Evolutionary conservation across 2,113 vertebrate species (phyloP).

Genomic region (Epinephelus moara): DNA sequence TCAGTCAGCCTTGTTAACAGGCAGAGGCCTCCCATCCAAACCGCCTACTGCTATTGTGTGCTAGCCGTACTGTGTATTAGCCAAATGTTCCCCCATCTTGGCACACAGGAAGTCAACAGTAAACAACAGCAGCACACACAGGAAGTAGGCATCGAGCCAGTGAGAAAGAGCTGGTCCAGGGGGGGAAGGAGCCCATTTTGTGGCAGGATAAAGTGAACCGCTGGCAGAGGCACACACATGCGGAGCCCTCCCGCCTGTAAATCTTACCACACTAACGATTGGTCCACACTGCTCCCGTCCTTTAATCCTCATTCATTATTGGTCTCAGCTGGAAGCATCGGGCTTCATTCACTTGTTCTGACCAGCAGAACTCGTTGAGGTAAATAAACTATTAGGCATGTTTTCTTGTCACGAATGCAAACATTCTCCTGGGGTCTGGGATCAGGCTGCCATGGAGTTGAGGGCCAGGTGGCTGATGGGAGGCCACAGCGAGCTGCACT

Average conservation of each 20-base stretch:
- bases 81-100: conserved; percentile 70
- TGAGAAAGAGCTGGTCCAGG: conserved; percentile 47
- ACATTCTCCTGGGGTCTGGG: conserved; percentile 57
- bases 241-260: conserved; percentile 68
- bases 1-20: conserved; percentile 83
- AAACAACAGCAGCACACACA: conserved; percentile 76
- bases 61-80: conserved; percentile 66
- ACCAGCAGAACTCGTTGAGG: conserved; percentile 52
- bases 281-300: conserved; percentile 63
- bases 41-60: conserved; percentile 74
- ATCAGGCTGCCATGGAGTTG: conserved; percentile 40
- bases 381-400: conserved; percentile 73
- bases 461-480: conserved; percentile 63
- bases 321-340: conserved; percentile 71
- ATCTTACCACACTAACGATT: conserved; percentile 67
- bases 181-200: conserved; percentile 66
- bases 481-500: conserved; percentile 31
- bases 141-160: conserved; percentile 70
- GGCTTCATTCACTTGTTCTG: conserved; percentile 50
- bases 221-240: conserved; percentile 62
- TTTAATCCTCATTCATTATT: conserved; percentile 78
- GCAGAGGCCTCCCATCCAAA: conserved; percentile 73
- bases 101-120: conserved; percentile 79
- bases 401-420: conserved; percentile 63
- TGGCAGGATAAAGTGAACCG: conserved; percentile 63